These are phyloP conservation scores for Bombus consobrinus DNA, from an alignment of 1,140 invertebrate species.

Conservation along the genomic window DNA sequence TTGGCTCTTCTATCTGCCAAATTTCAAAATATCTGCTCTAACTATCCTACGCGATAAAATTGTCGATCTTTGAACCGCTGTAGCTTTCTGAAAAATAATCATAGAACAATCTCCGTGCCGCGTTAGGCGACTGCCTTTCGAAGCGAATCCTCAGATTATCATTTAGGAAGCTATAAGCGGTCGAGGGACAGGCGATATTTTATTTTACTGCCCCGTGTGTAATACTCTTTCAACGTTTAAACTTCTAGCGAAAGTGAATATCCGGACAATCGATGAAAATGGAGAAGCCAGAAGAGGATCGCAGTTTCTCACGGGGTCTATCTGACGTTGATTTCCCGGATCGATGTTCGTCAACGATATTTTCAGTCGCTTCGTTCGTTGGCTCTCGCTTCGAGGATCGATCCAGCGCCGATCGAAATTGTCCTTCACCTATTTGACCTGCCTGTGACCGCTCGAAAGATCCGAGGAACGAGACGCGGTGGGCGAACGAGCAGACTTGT, in stretches of 20 bases:
- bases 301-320: slow-evolving; percentile 45
- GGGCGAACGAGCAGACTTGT: slow-evolving; percentile 38
- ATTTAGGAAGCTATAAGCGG: no score
- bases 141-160: no score
- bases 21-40: background rate
- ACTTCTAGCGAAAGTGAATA: background rate
- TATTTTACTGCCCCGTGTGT: background rate
- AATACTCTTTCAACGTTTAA: background rate
- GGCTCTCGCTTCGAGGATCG: slow-evolving; percentile 27
- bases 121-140: no score
- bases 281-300: background rate
- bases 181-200: no score
- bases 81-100: background rate
- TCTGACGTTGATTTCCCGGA: slow-evolving; percentile 47
- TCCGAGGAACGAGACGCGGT: slow-evolving; percentile 23
- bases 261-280: background rate
- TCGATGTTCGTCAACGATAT: slow-evolving; percentile 54
- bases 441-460: background rate
- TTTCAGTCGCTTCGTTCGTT: slow-evolving; percentile 46
- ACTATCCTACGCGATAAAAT: background rate
- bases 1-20: background rate
- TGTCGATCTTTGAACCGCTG: background rate
- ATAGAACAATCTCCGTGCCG: no score
- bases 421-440: background rate
- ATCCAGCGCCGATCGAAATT: slow-evolving; percentile 2